phyloP scores from a whole-genome alignment of 2,113 vertebrate genomes.

The Hepsetus odoe region DNA sequence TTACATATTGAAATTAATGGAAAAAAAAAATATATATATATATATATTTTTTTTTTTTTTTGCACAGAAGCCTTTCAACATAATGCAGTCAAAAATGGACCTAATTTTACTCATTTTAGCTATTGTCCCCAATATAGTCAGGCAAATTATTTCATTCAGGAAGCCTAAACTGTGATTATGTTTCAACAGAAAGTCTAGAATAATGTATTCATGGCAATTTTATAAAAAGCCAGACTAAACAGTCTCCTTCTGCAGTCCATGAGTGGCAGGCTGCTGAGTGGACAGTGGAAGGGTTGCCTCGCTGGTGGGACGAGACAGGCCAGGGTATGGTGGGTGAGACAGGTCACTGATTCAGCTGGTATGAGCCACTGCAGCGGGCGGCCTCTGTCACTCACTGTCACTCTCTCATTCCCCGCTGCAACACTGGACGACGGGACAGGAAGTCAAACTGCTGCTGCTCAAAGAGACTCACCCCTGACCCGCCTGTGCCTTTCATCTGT shows the following conservation, averaged over 20 bases:
- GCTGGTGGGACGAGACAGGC: slow-evolving; percentile 47
- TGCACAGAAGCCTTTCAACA: no score
- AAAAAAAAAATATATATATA: no score
- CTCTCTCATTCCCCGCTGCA: slow-evolving; percentile 23
- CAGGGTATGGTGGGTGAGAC: slow-evolving; percentile 38
- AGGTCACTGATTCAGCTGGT: slow-evolving; percentile 60
- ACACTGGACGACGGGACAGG: slow-evolving; percentile 41
- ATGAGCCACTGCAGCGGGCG: slow-evolving; percentile 56
- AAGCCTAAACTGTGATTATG: no score
- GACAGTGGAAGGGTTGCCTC: slow-evolving; percentile 55
- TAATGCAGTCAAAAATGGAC: no score
- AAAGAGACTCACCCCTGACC: neutral
- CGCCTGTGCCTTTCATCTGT: neutral
- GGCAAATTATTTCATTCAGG: no score
- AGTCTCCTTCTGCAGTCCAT: neutral
- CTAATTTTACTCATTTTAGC: no score
- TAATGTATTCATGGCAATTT: neutral
- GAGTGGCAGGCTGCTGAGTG: slow-evolving; percentile 52
- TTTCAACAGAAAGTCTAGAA: neutral
- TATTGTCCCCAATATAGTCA: no score
- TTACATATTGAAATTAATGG: no score
- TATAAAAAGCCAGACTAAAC: neutral
- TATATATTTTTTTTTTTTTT: no score
- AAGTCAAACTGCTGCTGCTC: slow-evolving; percentile 38
- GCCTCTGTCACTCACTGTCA: slow-evolving; percentile 65